A percentile compares a stretch with the other conserved stretches of the same genome.
Conservation (phyloP, 1,140 invertebrate species). For the Mya arenaria region DNA sequence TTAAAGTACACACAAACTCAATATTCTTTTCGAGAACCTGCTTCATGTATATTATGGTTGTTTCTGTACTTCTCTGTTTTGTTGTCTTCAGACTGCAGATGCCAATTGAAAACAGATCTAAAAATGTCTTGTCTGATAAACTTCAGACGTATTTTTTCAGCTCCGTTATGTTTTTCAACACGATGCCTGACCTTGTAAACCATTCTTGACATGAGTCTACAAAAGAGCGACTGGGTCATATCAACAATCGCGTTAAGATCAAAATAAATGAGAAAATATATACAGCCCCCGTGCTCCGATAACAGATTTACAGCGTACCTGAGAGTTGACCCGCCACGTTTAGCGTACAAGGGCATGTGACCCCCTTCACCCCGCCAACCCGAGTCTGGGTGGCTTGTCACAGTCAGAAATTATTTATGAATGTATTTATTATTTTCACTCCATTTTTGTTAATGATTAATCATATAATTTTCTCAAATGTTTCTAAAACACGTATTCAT, state of each 20-base stretch:
- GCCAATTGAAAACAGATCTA: no score
- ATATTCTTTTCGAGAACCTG: no score
- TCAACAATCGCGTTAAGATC: conserved; percentile 34
- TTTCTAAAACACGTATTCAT: no score
- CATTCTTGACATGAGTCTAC: conserved; percentile 2
- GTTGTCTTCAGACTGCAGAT: no score
- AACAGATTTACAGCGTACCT: conserved; percentile 49
- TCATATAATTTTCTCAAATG: no score
- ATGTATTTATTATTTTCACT: no score
- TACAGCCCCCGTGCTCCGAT: conserved; percentile 36
- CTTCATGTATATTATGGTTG: no score
- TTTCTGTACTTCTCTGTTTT: no score
- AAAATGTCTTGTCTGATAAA: no score
- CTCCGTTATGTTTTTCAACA: conserved; percentile 36
- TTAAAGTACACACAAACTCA: no score
- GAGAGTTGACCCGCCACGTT: conserved; percentile 49
- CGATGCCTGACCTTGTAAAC: conserved; percentile 44
- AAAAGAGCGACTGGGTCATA: conserved; percentile 51
- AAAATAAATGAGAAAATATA: conserved; percentile 57
- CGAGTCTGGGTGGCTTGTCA: conserved; percentile 37
- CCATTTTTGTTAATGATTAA: no score
- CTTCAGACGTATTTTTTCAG: not conserved
- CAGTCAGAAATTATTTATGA: no score
- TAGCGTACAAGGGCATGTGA: conserved; percentile 47
- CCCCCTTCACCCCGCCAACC: conserved; percentile 42